Evolutionary conservation across 2,888 invertebrate species (phyloP).

Genomic region (Spisula solida): DNA sequence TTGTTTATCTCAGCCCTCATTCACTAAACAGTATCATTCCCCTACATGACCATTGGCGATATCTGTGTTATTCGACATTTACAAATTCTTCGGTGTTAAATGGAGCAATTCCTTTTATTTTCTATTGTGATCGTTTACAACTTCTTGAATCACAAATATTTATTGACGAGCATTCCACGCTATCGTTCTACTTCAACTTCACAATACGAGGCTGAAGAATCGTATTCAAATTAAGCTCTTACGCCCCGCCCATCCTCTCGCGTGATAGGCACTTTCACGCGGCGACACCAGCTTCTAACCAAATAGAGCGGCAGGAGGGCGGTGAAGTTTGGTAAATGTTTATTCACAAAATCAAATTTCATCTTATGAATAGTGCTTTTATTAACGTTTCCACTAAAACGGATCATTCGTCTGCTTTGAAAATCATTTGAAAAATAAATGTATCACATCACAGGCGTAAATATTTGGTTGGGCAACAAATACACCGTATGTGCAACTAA

Average conservation of each 20-base stretch:
- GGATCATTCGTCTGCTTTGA: slow-evolving; percentile 49
- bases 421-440: slow-evolving; percentile 39
- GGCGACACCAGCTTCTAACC: slow-evolving; percentile 60
- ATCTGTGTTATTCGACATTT: slow-evolving; percentile 47
- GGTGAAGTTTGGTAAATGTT: slow-evolving; percentile 73
- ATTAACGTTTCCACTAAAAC: slow-evolving; percentile 59
- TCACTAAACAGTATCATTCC: too few species aligned
- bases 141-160: slow-evolving; percentile 52
- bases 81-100: slow-evolving; percentile 54
- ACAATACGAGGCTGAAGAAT: slow-evolving; percentile 54
- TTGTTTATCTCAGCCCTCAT: too few species aligned
- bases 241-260: slow-evolving; percentile 43
- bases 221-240: slow-evolving; percentile 48
- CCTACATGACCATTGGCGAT: neutral
- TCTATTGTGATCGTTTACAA: slow-evolving; percentile 47
- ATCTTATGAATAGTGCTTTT: slow-evolving; percentile 58
- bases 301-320: slow-evolving; percentile 71
- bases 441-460: neutral
- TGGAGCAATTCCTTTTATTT: slow-evolving; percentile 53
- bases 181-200: slow-evolving; percentile 29
- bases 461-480: neutral
- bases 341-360: slow-evolving; percentile 77
- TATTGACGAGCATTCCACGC: slow-evolving; percentile 51
- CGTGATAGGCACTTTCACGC: slow-evolving; percentile 56
- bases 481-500: neutral